Evolutionary conservation across 1,140 invertebrate species (phyloP).

Genomic region (Cyclargus thomasi): DNA sequence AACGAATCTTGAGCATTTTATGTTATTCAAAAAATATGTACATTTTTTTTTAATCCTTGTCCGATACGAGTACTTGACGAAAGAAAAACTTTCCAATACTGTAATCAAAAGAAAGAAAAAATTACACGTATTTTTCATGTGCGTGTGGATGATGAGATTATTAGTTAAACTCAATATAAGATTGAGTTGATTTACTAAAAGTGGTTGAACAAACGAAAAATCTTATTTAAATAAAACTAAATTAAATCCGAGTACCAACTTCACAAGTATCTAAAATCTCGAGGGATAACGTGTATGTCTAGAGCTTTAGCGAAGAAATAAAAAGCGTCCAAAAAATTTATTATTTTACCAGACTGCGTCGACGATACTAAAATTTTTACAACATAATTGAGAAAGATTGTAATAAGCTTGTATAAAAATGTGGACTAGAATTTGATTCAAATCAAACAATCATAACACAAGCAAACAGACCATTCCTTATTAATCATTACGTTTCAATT

Average conservation of each 20-base stretch:
- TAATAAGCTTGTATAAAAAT: background rate
- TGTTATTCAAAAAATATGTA: background rate
- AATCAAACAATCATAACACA: background rate
- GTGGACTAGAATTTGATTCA: background rate
- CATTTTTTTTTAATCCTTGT: too few relatives aligned
- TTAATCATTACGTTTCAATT: too few relatives aligned
- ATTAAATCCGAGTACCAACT: background rate
- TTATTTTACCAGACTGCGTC: background rate
- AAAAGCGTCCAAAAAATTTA: background rate
- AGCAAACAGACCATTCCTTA: too few relatives aligned
- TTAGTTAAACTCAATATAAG: too few relatives aligned
- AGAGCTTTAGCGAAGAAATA: background rate
- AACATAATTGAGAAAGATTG: background rate
- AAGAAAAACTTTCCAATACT: too few relatives aligned
- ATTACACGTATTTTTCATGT: too few relatives aligned
- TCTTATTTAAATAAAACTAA: background rate
- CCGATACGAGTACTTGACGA: too few relatives aligned
- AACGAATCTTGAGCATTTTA: too few relatives aligned
- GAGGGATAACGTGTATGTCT: background rate
- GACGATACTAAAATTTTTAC: background rate
- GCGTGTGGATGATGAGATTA: too few relatives aligned
- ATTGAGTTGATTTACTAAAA: too few relatives aligned
- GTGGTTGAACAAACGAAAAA: background rate
- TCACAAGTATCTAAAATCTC: background rate
- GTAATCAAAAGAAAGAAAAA: too few relatives aligned